A percentile compares a stretch with the other conserved stretches of the same genome.
Evolutionary conservation across 1,140 invertebrate genomes (phyloP).

Genomic region (Archivesica marissinica): DNA sequence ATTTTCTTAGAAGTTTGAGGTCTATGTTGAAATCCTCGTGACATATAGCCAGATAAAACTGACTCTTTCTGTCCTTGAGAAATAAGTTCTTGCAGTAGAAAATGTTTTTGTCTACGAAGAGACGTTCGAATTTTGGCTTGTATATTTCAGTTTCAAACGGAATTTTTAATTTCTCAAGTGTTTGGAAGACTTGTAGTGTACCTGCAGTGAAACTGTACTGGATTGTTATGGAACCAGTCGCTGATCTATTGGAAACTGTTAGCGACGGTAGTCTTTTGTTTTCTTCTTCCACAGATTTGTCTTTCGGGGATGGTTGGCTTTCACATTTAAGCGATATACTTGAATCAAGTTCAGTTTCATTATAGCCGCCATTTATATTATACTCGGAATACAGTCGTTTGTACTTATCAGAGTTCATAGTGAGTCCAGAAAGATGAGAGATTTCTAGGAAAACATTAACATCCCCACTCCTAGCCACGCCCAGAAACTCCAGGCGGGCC

Average conservation of each 20-base stretch:
- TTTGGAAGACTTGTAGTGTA: background rate
- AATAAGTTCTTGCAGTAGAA: slow-evolving; percentile 59
- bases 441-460: slow-evolving; percentile 19
- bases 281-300: too few species aligned
- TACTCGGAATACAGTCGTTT: background rate
- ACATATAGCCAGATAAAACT: slow-evolving; percentile 53
- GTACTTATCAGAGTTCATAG: background rate
- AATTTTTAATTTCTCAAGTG: slow-evolving; percentile 17
- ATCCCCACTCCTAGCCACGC: slow-evolving; percentile 22
- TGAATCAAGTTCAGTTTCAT: background rate
- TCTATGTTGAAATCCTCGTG: slow-evolving; percentile 52
- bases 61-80: slow-evolving; percentile 61
- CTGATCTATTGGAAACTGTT: background rate
- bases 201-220: background rate
- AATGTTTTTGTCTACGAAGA: background rate
- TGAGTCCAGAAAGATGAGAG: background rate
- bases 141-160: slow-evolving; percentile 37
- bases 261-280: too few species aligned
- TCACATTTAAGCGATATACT: too few species aligned
- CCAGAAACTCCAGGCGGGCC: slow-evolving; percentile 42
- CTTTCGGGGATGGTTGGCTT: too few species aligned
- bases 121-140: slow-evolving; percentile 21
- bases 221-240: background rate
- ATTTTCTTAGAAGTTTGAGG: slow-evolving; percentile 49
- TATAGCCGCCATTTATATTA: too few species aligned